Conservation (phyloP, 2,888 invertebrate genomes). For the Vannuccia rotundouncinata region DNA sequence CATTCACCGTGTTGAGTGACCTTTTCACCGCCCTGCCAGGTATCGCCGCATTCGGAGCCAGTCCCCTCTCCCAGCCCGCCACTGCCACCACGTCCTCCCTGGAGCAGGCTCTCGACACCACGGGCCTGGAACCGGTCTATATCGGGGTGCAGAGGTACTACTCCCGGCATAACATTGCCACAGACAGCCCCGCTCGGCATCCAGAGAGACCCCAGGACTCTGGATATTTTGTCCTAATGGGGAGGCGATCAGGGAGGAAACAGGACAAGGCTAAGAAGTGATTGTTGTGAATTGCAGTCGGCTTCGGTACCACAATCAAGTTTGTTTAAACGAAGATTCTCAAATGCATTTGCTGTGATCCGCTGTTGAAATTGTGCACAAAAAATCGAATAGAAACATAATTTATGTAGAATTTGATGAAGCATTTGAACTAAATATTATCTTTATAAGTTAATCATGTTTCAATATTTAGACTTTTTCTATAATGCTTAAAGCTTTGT, state of each 20-base stretch:
- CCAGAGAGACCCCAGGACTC: background rate
- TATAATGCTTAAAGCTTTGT: no score
- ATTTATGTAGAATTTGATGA: no score
- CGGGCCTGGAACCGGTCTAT: background rate
- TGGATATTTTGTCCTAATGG: background rate
- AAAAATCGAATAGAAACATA: no score
- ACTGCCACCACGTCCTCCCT: background rate
- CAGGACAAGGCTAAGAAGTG: background rate
- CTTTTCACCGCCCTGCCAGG: background rate
- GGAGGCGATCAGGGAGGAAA: background rate
- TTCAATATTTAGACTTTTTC: no score
- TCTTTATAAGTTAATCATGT: no score
- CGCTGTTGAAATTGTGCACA: no score
- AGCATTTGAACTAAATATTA: no score
- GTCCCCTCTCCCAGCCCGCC: background rate
- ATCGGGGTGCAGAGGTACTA: constrained; percentile 16
- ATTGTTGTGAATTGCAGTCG: background rate
- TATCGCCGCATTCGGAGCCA: background rate
- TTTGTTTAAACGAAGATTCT: no score
- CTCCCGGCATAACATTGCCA: background rate
- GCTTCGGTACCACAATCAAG: no score
- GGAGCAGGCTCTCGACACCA: background rate
- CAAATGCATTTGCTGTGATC: no score
- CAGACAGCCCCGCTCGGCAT: background rate
- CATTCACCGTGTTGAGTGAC: background rate